Conservation (phyloP, 1,140 invertebrate species). For the Medauroidea extradentata region DNA sequence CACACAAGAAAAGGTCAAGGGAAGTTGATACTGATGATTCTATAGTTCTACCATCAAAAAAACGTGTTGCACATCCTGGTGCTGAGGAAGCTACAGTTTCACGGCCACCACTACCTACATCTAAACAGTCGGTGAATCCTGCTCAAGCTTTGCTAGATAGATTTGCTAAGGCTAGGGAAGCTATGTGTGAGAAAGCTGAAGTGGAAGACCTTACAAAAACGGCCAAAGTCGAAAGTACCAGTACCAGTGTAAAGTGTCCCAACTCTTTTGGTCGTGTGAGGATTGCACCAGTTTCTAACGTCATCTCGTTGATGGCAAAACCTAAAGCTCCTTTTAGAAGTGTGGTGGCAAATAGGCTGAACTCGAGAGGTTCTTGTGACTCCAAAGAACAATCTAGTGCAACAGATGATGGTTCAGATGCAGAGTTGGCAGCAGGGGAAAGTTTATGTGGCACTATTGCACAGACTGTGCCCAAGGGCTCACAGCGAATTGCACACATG, state of each 20-base stretch:
- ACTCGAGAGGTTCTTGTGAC: neutral
- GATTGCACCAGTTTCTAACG: conserved; percentile 58
- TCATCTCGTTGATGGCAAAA: conserved; percentile 53
- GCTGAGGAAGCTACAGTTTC: neutral
- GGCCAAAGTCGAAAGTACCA: conserved; percentile 18
- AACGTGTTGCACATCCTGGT: neutral
- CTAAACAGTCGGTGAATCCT: neutral
- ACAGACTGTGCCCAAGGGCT: conserved; percentile 62
- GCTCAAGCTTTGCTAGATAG: neutral
- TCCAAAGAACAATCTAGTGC: neutral
- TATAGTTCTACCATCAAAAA: neutral
- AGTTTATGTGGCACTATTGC: conserved; percentile 46
- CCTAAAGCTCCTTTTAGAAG: conserved; percentile 41
- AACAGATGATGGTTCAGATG: neutral
- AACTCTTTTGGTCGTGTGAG: conserved; percentile 34
- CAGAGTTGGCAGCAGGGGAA: neutral
- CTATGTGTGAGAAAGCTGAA: conserved; percentile 39
- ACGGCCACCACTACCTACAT: neutral
- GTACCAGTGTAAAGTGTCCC: neutral
- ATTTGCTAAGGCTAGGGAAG: conserved; percentile 6
- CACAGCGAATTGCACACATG: conserved; percentile 62
- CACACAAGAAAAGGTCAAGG: neutral
- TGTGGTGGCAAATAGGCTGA: neutral
- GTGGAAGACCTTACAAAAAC: conserved; percentile 36
- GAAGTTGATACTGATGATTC: neutral